phyloP scores from a whole-genome alignment of 2,797 vertebrate genomes.

The Anabas testudineus region DNA sequence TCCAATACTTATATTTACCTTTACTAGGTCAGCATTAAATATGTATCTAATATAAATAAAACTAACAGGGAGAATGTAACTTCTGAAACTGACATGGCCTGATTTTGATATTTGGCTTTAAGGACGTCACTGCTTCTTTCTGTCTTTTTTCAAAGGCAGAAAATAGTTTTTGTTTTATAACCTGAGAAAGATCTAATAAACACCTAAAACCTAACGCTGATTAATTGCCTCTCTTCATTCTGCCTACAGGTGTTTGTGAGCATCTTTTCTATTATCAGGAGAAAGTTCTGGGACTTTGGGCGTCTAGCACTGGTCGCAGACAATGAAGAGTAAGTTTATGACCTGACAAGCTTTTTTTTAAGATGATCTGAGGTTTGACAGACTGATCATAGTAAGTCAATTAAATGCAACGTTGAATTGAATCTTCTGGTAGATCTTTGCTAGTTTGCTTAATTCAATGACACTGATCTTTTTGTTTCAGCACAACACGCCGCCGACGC shows the following conservation, averaged over 20 bases:
- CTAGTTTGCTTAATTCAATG: not conserved
- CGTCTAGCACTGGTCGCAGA: slow-evolving; percentile 93
- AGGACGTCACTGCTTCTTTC: too few species aligned
- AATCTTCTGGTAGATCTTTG: not conserved
- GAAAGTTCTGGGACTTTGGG: slow-evolving; percentile 94
- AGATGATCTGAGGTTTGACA: not conserved
- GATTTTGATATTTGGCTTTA: too few species aligned
- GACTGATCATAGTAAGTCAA: not conserved
- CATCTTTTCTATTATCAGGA: slow-evolving; percentile 91
- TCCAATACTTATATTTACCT: too few species aligned
- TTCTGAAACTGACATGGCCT: too few species aligned
- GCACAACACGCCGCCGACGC: slow-evolving; percentile 70
- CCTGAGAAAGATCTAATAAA: too few species aligned
- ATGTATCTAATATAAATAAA: too few species aligned
- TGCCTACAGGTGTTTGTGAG: slow-evolving; percentile 85
- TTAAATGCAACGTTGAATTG: not conserved
- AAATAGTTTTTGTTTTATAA: too few species aligned
- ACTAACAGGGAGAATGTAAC: too few species aligned
- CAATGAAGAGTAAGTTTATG: slow-evolving; percentile 78
- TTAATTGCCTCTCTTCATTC: slow-evolving; percentile 5
- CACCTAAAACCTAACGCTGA: not conserved
- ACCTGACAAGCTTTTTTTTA: not conserved
- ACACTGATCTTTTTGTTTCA: slow-evolving; percentile 45
- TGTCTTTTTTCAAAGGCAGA: too few species aligned
- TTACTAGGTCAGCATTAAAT: too few species aligned